Conservation (phyloP, 2,888 invertebrate genomes). For the Tiphia femorata region DNA sequence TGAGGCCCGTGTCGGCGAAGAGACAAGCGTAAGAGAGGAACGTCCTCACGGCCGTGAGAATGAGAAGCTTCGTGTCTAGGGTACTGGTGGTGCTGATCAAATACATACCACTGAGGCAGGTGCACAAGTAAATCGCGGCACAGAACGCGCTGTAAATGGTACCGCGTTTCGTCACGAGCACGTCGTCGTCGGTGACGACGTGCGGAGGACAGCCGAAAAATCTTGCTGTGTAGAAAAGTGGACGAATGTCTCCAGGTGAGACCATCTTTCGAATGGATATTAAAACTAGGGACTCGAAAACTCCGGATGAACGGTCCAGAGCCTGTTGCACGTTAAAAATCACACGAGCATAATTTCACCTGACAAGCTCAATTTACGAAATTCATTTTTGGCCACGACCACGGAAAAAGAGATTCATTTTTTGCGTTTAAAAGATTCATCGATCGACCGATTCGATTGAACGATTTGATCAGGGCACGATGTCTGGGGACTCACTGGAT, state of each 20-base stretch:
- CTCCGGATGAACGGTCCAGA: no score
- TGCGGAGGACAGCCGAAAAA: constrained; percentile 43
- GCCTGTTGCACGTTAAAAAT: no score
- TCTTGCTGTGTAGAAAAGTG: constrained; percentile 35
- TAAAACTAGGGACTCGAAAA: background rate
- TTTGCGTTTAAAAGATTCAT: no score
- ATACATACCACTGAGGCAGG: constrained; percentile 22
- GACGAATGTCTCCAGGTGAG: constrained; percentile 31
- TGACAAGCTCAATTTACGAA: no score
- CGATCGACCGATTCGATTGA: no score
- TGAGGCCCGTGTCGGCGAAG: constrained; percentile 33
- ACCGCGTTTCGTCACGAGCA: constrained; percentile 34
- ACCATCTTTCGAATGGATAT: constrained; percentile 27
- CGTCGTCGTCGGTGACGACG: constrained; percentile 27
- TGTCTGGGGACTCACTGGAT: no score
- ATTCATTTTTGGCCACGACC: no score
- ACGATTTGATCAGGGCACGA: no score
- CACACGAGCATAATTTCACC: no score
- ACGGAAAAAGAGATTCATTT: no score
- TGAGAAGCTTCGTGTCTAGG: constrained; percentile 21
- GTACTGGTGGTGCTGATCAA: constrained; percentile 21
- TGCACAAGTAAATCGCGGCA: constrained; percentile 18
- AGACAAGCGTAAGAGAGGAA: constrained; percentile 34
- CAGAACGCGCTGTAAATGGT: constrained; percentile 34
- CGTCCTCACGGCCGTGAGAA: constrained; percentile 33